Evolutionary conservation across 2,797 vertebrate genomes (phyloP), one percentile per base, ranked within the genome.

Genomic region (Antennarius maculatus): DNA sequence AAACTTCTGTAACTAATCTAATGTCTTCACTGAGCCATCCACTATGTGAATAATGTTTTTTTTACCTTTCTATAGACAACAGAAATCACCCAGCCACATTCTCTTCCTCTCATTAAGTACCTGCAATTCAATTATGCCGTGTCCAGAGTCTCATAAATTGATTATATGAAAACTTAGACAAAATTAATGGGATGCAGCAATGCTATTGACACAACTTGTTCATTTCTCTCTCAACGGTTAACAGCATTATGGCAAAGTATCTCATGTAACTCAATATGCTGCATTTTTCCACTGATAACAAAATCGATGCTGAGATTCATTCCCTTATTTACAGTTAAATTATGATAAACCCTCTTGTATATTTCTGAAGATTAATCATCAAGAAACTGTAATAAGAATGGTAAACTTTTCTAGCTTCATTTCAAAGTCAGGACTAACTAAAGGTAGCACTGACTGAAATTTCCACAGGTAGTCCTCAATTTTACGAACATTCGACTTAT

Each of bases 141-240:
- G 69, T 83, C 86, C 89, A 89, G 88, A 90, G 82, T 83, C 76
- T 48, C 68, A 77, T 88, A 74, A 92, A 83, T 49, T n/a, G 39
- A 81, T 94, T 86, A 89, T 54, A 60, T 67, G 84, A 81, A 89
- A 92, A 79, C 75, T 31, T 82, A 91, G 69, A 82, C 87, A 80
- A 61, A 69, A 87, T 90, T 87, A 89, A 79, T 85, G 86, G 86
- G 83, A 83, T 84, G 74, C 71, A 72, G 73, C 76, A 58, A 81
- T 50, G 71, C 69, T 82, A 89, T 77, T 80, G 72, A 79, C 81
- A 85, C 78, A 65, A 80, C 69, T 80, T 83, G 77, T 79, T 85
- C 78, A 71, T 88, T 85, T 86, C 72, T 62, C 69, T 73, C 74
- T 72, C 17, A 27, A 13, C 31, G 66, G 68, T 69, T 75, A 80